Evolutionary conservation across 2,797 vertebrate species (phyloP), one percentile per base, ranked within the genome.

Genomic region (Rallus crepitans): DNA sequence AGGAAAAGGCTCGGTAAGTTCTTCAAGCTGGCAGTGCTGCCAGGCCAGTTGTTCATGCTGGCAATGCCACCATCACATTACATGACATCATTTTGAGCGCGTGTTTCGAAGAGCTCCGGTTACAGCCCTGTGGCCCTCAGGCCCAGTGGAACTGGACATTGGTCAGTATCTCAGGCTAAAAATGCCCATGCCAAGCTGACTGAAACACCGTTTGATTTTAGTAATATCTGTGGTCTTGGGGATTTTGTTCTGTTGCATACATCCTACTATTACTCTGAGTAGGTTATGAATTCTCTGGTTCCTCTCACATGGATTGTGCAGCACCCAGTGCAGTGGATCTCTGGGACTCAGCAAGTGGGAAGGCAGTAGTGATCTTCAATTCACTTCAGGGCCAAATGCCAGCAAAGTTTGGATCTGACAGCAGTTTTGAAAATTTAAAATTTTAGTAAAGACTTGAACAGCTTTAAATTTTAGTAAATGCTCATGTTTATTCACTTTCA

Each of bases 71-170:
- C 60, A 59, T 63, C 20, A 42, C 28, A 17, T 71, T 21, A n/a
- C 20, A 17, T 23, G 11, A 12, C 0, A 2, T 21, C 45, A 63
- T 53, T 61, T 39, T 61, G 39, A 66, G 12, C 4, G 5, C 27
- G 12, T 59, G 15, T 47, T 84, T 63, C 55, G 42, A 78, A 37
- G 39, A 81, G 33, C 31, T 78, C 25, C 39, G 12, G 48, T 42
- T 82, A 30, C 0, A 4, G 30, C 9, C 24, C 20, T 1, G 1
- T 31, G 18, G 19, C 20, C 19, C 14, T 2, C 70, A 60, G 16
- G 31, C 70, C 31, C 48, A 78, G 39, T 19, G 19, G 45, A 72
- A 77, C 12, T 4, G 7, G 53, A 25, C 14, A 23, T 15, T 42
- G 25, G 48, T 39, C 20, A 60, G 30, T 12, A 28, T 39, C 33